Evolutionary conservation across 2,888 invertebrate species (phyloP).

Genomic region (Eurytoma adleriae): DNA sequence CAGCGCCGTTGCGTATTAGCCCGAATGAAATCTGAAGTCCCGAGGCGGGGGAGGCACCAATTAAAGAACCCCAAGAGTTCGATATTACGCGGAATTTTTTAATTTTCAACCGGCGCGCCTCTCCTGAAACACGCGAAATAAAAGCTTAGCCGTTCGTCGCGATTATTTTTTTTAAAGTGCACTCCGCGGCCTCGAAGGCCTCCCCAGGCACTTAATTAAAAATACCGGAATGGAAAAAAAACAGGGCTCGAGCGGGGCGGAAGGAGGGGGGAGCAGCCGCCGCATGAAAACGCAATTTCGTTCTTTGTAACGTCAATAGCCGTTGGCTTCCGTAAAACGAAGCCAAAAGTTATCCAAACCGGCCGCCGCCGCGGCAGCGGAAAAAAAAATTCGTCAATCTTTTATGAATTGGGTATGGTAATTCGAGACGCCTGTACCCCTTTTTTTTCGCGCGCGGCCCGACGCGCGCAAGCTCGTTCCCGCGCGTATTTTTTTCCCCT

Average conservation of each 20-base stretch:
- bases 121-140: neutral
- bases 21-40: conserved; percentile 17
- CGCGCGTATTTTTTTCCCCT: too few relatives aligned
- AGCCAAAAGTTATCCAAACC: conserved; percentile 27
- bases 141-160: neutral
- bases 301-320: conserved; percentile 42
- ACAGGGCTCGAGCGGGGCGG: neutral
- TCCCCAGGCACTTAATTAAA: conserved; percentile 37
- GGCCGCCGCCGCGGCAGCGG: neutral
- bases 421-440: conserved; percentile 15
- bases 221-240: conserved; percentile 35
- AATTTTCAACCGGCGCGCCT: conserved; percentile 13
- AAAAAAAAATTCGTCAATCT: conserved; percentile 49
- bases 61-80: conserved; percentile 33
- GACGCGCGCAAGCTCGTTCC: too few relatives aligned
- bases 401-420: conserved; percentile 48
- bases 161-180: conserved; percentile 34
- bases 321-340: conserved; percentile 18
- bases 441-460: neutral
- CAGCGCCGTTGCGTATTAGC: conserved; percentile 10
- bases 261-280: too few relatives aligned
- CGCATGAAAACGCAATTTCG: conserved; percentile 41
- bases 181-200: neutral
- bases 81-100: conserved; percentile 34
- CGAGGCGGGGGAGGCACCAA: neutral